Conservation (phyloP, 2,888 invertebrate genomes). For the Diaprepes abbreviatus region DNA sequence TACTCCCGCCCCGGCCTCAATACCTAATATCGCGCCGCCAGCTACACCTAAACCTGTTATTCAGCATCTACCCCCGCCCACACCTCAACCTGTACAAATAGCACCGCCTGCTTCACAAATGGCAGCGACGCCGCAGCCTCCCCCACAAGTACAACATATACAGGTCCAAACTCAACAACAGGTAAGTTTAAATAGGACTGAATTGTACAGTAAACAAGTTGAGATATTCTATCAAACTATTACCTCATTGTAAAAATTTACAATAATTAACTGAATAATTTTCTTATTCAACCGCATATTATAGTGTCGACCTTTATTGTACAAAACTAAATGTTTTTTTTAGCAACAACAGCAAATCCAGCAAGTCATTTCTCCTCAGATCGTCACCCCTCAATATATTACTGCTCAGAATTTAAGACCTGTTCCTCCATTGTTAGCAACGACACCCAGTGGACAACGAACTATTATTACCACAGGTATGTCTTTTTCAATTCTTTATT, state of each 20-base stretch:
- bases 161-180: conserved; percentile 39
- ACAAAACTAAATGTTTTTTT: no score
- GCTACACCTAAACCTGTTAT: conserved; percentile 50
- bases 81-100: conserved; percentile 53
- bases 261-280: no score
- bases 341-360: conserved; percentile 36
- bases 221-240: no score
- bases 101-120: conserved; percentile 53
- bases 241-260: no score
- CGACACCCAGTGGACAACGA: conserved; percentile 60
- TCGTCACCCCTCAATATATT: conserved; percentile 55
- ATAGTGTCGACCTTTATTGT: no score
- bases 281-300: no score
- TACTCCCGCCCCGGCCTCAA: conserved; percentile 50
- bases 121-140: conserved; percentile 26
- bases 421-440: conserved; percentile 63
- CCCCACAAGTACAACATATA: conserved; percentile 40
- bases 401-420: conserved; percentile 60
- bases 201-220: no score
- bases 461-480: conserved; percentile 60
- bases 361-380: conserved; percentile 41
- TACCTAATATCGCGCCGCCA: conserved; percentile 43
- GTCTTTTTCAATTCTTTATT: no score
- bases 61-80: conserved; percentile 42
- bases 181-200: no score